Evolutionary conservation across 2,113 vertebrate species (phyloP), one percentile per base, ranked within the genome.

Genomic region (Serinus canaria): DNA sequence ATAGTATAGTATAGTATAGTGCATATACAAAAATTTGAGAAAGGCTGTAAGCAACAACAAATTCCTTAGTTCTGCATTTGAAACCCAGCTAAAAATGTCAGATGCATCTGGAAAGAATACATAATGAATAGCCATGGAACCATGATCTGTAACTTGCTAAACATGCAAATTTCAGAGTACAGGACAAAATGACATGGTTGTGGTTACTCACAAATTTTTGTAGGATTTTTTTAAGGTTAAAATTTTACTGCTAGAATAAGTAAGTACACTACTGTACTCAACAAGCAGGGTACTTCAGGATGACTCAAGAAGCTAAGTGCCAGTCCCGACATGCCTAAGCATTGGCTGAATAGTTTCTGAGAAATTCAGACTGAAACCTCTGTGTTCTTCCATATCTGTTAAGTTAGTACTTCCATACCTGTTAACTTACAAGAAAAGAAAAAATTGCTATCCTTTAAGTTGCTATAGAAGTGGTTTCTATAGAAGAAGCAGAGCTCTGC

Each of bases 321-420:
- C 47, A 58, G 47, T n/a, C 43, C 68, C 0, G 0, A 49, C 25
- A 50, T 11, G 37, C 21, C 39, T 64, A 64, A 76, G 6, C 7
- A 64, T 0, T 62, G 13, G 24, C 28, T 49, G 8, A 69, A 18
- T 3, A 52, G 21, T 30, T 90, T 63, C 24, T 58, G 14, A 87
- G 46, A 68, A 73, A 64, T 37, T 43, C 27, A 47, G 27, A 39
- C 21, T 53, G 24, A 78, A 77, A 62, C 41, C 13, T 68, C 19
- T 4, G 3, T 47, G 9, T 33, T 87, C 8, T 64, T 64, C 31
- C 3, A 0, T 44, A 60, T 53, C 56, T 92, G 15, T 9, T 23
- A 53, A 47, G 21, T 64, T 25, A 82, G 33, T 78, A 73, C 7
- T 80, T 68, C 24, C 50, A 28, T 24, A 44, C 31, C 58, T 49